phyloP scores from a whole-genome alignment of 2,797 vertebrate species.

The Menidia menidia region DNA sequence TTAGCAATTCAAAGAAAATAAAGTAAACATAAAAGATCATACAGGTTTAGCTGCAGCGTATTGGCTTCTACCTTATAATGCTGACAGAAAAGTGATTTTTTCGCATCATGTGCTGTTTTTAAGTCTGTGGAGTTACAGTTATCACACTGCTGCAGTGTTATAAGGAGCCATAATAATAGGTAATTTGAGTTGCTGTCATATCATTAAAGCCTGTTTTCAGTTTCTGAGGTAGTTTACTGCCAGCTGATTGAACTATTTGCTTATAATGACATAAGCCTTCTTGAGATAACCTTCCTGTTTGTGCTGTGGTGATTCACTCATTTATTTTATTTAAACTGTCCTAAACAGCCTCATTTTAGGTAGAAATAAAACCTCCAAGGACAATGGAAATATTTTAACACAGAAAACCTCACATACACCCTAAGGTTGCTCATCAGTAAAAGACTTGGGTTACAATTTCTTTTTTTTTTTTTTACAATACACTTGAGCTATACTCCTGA shows the following conservation, averaged over 20 bases:
- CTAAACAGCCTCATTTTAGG: too few relatives aligned
- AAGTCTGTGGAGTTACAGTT: conserved; percentile 33
- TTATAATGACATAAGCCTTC: neutral
- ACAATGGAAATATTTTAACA: too few relatives aligned
- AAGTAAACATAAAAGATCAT: conserved; percentile 11
- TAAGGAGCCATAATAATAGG: too few relatives aligned
- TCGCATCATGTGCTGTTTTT: conserved; percentile 9
- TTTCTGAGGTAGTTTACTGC: too few relatives aligned
- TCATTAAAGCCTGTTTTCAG: too few relatives aligned
- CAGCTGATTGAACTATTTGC: neutral
- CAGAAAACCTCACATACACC: too few relatives aligned
- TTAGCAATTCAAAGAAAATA: conserved; percentile 12
- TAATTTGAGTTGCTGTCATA: too few relatives aligned
- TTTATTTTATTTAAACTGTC: neutral
- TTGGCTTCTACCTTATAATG: conserved; percentile 32
- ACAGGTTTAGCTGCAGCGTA: neutral
- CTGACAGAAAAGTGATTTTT: conserved; percentile 48
- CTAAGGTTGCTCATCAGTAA: neutral
- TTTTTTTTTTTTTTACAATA: neutral
- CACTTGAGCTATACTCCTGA: too few relatives aligned
- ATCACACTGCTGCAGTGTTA: conserved; percentile 3
- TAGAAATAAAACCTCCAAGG: too few relatives aligned
- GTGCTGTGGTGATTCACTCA: neutral
- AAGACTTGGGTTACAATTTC: neutral
- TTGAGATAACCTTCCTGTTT: neutral